Evolutionary conservation across 2,113 vertebrate genomes (phyloP).

Genomic region (Vidua macroura): DNA sequence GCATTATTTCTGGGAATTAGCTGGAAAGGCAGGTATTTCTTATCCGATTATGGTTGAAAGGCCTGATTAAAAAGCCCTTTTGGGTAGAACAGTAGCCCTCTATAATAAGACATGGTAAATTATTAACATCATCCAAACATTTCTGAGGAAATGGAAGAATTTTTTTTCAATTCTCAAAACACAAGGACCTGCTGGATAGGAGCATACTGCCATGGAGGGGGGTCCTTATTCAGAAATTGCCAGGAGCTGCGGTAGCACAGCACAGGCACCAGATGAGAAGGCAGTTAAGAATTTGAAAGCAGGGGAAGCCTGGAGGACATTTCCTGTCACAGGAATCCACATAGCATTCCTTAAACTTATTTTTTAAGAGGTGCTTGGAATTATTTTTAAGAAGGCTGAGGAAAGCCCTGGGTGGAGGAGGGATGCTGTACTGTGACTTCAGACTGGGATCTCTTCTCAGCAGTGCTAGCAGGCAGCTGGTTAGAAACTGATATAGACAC

Average conservation of each 20-base stretch:
- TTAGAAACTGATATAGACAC: neutral
- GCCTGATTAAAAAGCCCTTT: neutral
- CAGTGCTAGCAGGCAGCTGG: neutral
- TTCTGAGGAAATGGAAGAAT: neutral
- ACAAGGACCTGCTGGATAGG: neutral
- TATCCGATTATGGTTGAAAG: neutral
- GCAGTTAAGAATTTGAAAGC: neutral
- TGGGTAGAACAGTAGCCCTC: neutral
- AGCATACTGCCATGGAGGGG: neutral
- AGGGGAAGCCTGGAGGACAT: neutral
- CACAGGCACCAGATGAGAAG: neutral
- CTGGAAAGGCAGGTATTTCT: neutral
- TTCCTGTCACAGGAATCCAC: neutral
- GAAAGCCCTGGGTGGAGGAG: neutral
- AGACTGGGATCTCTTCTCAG: neutral
- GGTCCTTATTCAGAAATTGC: neutral
- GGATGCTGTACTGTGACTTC: neutral
- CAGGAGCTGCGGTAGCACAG: neutral
- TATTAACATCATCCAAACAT: neutral
- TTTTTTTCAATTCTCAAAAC: neutral
- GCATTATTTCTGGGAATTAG: constrained; percentile 1
- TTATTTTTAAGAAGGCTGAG: neutral
- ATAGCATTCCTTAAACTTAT: neutral
- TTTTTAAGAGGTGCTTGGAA: neutral
- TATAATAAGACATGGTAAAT: neutral